A percentile compares a stretch with the other conserved stretches of the same genome.
Conservation (phyloP, 1,140 invertebrate species). For the Zaprionus capensis region DNA sequence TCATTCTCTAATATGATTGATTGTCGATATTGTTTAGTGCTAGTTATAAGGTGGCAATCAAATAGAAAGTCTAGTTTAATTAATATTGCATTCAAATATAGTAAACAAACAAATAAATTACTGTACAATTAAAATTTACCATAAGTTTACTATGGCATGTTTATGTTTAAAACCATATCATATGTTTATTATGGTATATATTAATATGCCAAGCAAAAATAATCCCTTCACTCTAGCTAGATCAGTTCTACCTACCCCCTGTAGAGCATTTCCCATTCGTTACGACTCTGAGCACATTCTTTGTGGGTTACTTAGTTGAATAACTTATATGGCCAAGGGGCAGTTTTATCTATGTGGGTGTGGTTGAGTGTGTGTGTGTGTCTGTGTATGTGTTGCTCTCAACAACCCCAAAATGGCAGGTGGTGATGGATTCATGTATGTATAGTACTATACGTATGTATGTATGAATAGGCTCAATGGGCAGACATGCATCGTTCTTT, state of each 20-base stretch:
- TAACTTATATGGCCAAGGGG: constrained; percentile 68
- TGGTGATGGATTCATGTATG: constrained; percentile 42
- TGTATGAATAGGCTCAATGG: not conserved
- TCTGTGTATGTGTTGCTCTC: constrained; percentile 21
- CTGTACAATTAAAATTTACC: too few relatives aligned
- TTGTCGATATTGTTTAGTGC: too few relatives aligned
- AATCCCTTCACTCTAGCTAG: not conserved
- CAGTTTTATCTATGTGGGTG: constrained; percentile 64
- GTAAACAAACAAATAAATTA: too few relatives aligned
- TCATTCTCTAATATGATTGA: too few relatives aligned
- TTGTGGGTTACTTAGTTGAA: constrained; percentile 21
- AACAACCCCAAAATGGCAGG: constrained; percentile 78
- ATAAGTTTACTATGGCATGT: too few relatives aligned
- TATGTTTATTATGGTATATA: too few relatives aligned
- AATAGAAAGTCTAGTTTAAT: too few relatives aligned
- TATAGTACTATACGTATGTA: too few relatives aligned
- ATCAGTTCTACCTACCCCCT: not conserved
- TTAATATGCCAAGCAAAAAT: too few relatives aligned
- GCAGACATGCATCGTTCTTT: constrained; percentile 5
- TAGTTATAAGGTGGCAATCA: too few relatives aligned
- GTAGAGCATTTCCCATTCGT: constrained; percentile 22
- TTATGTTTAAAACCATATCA: too few relatives aligned
- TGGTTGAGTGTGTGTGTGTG: constrained; percentile 22
- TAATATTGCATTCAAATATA: too few relatives aligned
- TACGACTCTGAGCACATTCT: not conserved